Percentiles rank a stretch among this genome's conserved stretches.
Evolutionary conservation across 2,797 vertebrate species (phyloP).

Genomic region (Zalophus californianus): DNA sequence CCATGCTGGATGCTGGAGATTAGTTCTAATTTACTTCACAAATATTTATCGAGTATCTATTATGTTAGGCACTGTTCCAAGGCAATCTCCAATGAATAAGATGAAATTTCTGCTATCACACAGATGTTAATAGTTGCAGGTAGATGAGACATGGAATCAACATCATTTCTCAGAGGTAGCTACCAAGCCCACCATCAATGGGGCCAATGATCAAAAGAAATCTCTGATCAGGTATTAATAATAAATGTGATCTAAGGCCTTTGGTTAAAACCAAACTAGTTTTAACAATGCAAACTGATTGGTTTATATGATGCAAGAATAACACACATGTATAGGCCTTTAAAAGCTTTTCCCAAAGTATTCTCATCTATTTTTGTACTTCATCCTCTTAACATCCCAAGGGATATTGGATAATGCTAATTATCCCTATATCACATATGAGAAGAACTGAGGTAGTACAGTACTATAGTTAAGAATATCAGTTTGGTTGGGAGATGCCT

Average conservation of each 20-base stretch:
- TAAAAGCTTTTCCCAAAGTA: neutral
- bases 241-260: neutral
- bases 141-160: neutral
- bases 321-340: neutral
- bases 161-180: neutral
- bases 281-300: slow-evolving; percentile 16
- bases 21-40: neutral
- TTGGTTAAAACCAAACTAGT: neutral
- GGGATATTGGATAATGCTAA: neutral
- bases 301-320: neutral
- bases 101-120: neutral
- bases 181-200: neutral
- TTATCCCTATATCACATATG: neutral
- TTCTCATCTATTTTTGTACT: neutral
- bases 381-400: neutral
- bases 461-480: neutral
- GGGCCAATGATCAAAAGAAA: neutral
- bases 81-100: neutral
- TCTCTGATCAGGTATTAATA: neutral
- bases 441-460: neutral
- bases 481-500: neutral
- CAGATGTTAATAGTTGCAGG: neutral
- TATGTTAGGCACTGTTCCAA: neutral
- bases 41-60: neutral
- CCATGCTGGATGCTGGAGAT: neutral